phyloP scores from a whole-genome alignment of 1,140 invertebrate species.

The Papilio polytes region DNA sequence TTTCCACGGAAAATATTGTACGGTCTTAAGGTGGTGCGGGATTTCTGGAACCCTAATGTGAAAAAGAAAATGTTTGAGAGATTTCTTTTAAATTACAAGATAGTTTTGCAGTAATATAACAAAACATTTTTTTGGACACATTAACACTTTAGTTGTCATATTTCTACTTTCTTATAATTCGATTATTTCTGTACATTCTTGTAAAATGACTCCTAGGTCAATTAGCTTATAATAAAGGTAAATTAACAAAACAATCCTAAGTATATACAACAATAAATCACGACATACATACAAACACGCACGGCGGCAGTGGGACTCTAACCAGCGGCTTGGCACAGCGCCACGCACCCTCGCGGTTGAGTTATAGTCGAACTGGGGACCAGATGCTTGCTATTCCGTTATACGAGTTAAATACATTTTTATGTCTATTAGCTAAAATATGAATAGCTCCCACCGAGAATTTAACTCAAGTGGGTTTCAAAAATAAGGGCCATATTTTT shows the following conservation, averaged over 20 bases:
- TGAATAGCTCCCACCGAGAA: background rate
- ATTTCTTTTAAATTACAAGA: background rate
- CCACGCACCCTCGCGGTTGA: conserved; percentile 53
- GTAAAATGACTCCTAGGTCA: background rate
- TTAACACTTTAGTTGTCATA: background rate
- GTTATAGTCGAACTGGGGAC: conserved; percentile 24
- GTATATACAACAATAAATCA: conserved; percentile 48
- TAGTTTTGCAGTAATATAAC: no score
- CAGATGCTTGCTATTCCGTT: conserved; percentile 18
- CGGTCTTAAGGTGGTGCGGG: background rate
- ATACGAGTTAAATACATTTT: conserved; percentile 5
- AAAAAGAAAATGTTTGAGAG: background rate
- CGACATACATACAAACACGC: conserved; percentile 47
- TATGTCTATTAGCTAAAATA: conserved; percentile 13
- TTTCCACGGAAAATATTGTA: conserved; percentile 16
- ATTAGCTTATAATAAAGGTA: background rate
- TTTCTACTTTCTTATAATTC: background rate
- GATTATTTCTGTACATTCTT: no score
- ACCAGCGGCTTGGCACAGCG: conserved; percentile 51
- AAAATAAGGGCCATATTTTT: no score
- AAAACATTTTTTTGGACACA: background rate
- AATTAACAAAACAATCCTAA: background rate
- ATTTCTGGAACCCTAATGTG: background rate
- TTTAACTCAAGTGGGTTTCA: background rate
- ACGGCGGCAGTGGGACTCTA: conserved; percentile 43